Percentiles rank a stretch among this genome's conserved stretches.
Conservation (phyloP, 2,113 vertebrate genomes). For the Andinoacara biseriatus region DNA sequence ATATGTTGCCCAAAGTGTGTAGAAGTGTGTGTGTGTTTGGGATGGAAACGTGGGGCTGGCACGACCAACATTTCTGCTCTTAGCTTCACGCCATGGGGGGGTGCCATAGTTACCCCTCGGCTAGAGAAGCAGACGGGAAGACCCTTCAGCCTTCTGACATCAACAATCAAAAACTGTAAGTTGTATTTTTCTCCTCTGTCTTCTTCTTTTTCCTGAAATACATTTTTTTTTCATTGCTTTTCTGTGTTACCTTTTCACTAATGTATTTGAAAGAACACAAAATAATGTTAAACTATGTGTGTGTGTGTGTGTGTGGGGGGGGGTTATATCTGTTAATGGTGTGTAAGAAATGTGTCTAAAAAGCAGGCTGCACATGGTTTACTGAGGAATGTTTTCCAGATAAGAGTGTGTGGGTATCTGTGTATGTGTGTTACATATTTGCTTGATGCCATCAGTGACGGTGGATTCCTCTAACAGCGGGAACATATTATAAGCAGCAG, state of each 20-base stretch:
- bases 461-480: constrained; percentile 54
- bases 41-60: constrained; percentile 71
- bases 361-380: constrained; percentile 54
- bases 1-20: constrained; percentile 41
- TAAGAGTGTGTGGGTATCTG: constrained; percentile 45
- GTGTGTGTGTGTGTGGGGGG: neutral
- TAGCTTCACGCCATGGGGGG: constrained; percentile 77
- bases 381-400: constrained; percentile 68
- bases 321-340: neutral
- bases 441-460: constrained; percentile 70
- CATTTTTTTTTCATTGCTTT: neutral
- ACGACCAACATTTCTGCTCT: constrained; percentile 55
- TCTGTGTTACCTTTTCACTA: neutral
- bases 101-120: constrained; percentile 80
- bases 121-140: constrained; percentile 61
- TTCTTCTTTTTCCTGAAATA: neutral
- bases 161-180: constrained; percentile 71
- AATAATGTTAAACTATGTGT: neutral
- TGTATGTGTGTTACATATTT: constrained; percentile 66
- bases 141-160: constrained; percentile 57
- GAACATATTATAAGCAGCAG: constrained; percentile 45
- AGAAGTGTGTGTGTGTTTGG: constrained; percentile 52
- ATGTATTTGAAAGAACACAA: neutral
- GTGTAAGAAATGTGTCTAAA: constrained; percentile 13
- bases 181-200: constrained; percentile 4